A percentile compares a stretch with the other conserved stretches of the same genome.
These are phyloP conservation scores for Petrocephalus zakoni DNA, from an alignment of 2,113 vertebrate species.

Conservation along the genomic window DNA sequence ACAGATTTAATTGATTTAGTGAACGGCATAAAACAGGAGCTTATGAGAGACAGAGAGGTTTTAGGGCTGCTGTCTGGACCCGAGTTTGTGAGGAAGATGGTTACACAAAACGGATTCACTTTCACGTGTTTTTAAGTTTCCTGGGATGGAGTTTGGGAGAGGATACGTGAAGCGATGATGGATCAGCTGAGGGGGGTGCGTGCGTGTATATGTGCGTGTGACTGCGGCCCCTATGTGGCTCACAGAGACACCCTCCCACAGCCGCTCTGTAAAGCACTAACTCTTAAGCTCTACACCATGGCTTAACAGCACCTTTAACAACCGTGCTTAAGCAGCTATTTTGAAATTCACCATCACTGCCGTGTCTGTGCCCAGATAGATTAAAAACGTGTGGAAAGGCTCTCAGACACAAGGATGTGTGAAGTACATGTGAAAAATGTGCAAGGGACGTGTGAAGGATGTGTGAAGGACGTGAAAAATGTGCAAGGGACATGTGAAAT, in stretches of 20 bases:
- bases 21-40: slow-evolving; percentile 30
- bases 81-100: neutral
- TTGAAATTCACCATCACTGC: neutral
- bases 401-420: neutral
- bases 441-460: neutral
- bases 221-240: neutral
- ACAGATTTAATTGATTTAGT: slow-evolving; percentile 38
- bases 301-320: neutral
- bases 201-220: neutral
- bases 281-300: neutral
- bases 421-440: neutral
- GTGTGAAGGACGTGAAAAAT: neutral
- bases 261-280: neutral
- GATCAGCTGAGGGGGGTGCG: neutral
- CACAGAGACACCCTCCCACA: neutral
- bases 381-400: neutral
- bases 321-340: neutral
- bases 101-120: neutral
- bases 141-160: neutral
- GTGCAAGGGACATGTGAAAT: neutral
- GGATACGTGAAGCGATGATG: neutral
- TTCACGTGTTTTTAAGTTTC: neutral
- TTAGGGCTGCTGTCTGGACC: neutral
- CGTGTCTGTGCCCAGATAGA: neutral
- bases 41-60: slow-evolving; percentile 18